Percentiles rank a stretch among this genome's conserved stretches.
Conservation (phyloP, 2,888 invertebrate genomes). For the Synergus gifuensis region DNA sequence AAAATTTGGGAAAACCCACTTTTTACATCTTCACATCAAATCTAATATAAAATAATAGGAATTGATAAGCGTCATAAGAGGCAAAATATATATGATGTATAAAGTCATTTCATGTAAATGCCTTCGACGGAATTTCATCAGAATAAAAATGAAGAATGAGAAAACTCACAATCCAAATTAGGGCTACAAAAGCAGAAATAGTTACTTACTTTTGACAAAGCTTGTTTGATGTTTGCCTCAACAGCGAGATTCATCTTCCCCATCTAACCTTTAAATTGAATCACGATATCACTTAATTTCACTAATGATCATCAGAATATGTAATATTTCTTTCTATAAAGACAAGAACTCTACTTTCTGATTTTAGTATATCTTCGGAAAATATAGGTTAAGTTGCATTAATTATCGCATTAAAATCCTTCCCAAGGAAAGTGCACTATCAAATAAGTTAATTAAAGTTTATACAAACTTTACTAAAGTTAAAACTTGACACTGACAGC, state of each 20-base stretch:
- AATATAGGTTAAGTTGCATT: neutral
- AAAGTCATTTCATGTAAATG: neutral
- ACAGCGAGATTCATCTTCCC: conserved; percentile 34
- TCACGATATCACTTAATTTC: conserved; percentile 11
- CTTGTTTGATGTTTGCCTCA: conserved; percentile 29
- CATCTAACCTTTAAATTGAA: conserved; percentile 29
- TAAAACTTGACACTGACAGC: conserved; percentile 19
- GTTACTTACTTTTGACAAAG: conserved; percentile 35
- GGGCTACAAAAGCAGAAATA: neutral
- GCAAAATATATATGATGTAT: neutral
- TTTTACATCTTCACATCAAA: neutral
- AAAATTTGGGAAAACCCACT: neutral
- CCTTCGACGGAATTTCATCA: neutral
- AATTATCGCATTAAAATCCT: neutral
- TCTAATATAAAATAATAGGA: neutral
- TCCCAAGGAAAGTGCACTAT: neutral
- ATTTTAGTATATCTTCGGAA: neutral
- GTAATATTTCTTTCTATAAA: neutral
- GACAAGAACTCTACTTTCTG: neutral
- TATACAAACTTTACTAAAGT: neutral
- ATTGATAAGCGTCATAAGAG: neutral
- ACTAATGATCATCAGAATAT: neutral
- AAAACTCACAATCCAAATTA: neutral
- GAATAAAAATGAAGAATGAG: neutral
- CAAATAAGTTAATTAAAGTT: neutral